Percentiles rank a stretch among this genome's conserved stretches.
phyloP scores from a whole-genome alignment of 2,888 invertebrate genomes.

The Thelaira solivaga region DNA sequence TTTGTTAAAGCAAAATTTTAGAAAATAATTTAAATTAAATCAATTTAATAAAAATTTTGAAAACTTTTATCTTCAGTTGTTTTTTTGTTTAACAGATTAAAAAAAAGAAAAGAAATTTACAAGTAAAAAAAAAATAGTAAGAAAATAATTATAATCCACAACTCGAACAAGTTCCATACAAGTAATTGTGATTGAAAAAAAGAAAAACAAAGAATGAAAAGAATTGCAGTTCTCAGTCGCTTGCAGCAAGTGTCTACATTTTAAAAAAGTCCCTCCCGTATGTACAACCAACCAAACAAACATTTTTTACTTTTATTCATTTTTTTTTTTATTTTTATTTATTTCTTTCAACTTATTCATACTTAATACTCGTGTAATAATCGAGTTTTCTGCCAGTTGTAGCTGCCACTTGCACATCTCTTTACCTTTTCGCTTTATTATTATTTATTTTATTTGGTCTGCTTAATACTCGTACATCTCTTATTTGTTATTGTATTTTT shows the following conservation, averaged over 20 bases:
- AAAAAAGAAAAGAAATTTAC: conserved; percentile 3
- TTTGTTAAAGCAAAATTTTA: neutral
- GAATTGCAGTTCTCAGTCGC: conserved; percentile 14
- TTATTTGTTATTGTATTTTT: conserved; percentile 33
- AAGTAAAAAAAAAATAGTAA: neutral
- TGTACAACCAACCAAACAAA: conserved; percentile 8
- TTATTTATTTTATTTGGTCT: neutral
- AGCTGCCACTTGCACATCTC: neutral
- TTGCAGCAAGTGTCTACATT: conserved; percentile 51
- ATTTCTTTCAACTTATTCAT: neutral
- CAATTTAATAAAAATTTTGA: neutral
- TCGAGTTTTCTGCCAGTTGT: neutral
- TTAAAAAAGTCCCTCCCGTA: conserved; percentile 24
- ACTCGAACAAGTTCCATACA: conserved; percentile 49
- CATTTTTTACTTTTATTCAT: conserved; percentile 18
- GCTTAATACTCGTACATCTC: neutral
- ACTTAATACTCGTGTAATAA: conserved; percentile 4
- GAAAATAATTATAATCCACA: conserved; percentile 40
- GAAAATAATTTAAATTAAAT: neutral
- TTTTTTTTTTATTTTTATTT: neutral
- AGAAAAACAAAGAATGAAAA: conserved; percentile 2
- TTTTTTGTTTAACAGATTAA: neutral
- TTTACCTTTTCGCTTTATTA: conserved; percentile 8
- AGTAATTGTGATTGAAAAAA: conserved; percentile 3
- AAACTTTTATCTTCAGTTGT: no score